Conservation (phyloP, 2,113 vertebrate genomes). For the Crypturellus undulatus region DNA sequence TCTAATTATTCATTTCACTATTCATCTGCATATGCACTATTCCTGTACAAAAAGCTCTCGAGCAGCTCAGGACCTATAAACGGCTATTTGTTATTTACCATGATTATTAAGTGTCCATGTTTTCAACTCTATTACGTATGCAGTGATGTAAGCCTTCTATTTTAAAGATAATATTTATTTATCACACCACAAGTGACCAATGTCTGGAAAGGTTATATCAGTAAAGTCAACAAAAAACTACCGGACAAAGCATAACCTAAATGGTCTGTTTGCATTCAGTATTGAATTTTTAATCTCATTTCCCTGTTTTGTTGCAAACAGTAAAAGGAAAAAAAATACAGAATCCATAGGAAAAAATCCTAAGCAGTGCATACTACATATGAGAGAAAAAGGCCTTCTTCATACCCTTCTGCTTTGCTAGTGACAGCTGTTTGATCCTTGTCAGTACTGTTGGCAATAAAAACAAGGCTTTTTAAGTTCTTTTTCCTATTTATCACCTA, state of each 20-base stretch:
- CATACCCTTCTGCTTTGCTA: neutral
- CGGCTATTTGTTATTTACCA: conserved; percentile 40
- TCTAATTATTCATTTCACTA: neutral
- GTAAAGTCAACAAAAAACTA: conserved; percentile 60
- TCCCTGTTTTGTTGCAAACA: conserved; percentile 50
- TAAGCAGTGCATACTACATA: neutral
- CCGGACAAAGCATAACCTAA: conserved; percentile 48
- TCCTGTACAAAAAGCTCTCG: neutral
- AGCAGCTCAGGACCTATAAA: conserved; percentile 10
- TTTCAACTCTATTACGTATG: conserved; percentile 46
- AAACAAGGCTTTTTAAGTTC: neutral
- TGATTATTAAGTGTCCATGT: neutral
- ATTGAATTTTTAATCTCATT: conserved; percentile 72
- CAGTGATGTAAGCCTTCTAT: conserved; percentile 63
- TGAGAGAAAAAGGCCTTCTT: neutral
- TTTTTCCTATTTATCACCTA: neutral
- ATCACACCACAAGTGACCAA: conserved; percentile 36
- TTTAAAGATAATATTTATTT: conserved; percentile 69
- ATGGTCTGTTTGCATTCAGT: conserved; percentile 50
- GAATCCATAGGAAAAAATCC: conserved; percentile 20
- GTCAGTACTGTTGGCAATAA: neutral
- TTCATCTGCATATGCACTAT: neutral
- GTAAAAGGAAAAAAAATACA: conserved; percentile 28
- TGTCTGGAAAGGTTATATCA: conserved; percentile 57
- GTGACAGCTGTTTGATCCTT: neutral